Evolutionary conservation across 2,797 vertebrate genomes (phyloP).

Genomic region (Gobionotothen gibberifrons): DNA sequence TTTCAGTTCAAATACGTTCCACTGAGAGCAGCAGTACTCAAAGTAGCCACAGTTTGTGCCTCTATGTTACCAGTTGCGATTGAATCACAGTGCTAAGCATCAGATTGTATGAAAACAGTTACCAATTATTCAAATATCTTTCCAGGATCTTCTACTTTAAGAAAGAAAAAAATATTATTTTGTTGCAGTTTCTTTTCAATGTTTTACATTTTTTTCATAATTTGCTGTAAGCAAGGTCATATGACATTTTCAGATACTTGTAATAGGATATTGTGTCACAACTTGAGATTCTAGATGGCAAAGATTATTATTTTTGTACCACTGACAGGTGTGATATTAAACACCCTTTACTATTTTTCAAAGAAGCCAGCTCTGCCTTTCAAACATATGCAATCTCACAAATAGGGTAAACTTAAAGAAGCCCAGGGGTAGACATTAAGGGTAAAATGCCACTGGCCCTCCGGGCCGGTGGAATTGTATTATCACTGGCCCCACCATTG

Average conservation of each 20-base stretch:
- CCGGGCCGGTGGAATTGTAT: too few species aligned
- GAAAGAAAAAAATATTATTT: neutral
- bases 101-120: neutral
- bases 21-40: neutral
- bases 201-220: neutral
- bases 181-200: neutral
- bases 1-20: conserved; percentile 11
- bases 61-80: neutral
- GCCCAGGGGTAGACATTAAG: too few species aligned
- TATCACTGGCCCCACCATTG: too few species aligned
- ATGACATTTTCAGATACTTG: neutral
- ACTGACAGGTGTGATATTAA: neutral
- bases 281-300: neutral
- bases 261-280: neutral
- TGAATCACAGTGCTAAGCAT: neutral
- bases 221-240: neutral
- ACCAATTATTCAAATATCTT: neutral
- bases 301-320: neutral
- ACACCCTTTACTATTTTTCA: too few species aligned
- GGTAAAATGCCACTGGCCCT: too few species aligned
- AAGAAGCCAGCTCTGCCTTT: too few species aligned
- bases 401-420: neutral
- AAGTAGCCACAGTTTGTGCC: neutral
- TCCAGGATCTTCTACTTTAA: too few species aligned
- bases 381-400: neutral